phyloP scores from a whole-genome alignment of 1,140 invertebrate genomes.

The Drosophila micromelanica region DNA sequence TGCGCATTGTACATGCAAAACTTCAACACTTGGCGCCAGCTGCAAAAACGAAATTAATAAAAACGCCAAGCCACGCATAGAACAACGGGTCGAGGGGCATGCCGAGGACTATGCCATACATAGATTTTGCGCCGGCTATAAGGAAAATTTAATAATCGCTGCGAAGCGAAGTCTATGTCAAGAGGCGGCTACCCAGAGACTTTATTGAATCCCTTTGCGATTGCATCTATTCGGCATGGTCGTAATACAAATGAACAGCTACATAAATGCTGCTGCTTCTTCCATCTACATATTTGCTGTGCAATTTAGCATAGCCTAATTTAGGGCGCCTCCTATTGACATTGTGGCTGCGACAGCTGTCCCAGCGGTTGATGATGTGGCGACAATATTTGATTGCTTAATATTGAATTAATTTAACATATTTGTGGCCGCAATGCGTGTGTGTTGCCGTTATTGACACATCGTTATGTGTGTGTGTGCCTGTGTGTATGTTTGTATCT shows the following conservation, averaged over 20 bases:
- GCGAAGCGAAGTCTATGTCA: not conserved
- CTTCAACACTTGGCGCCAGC: slow-evolving; percentile 48
- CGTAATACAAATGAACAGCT: slow-evolving; percentile 16
- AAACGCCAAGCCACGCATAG: not conserved
- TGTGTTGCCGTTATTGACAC: slow-evolving; percentile 40
- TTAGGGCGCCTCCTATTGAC: slow-evolving; percentile 46
- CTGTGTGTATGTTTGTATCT: not conserved
- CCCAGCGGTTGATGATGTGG: slow-evolving; percentile 77
- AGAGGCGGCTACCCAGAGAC: not conserved
- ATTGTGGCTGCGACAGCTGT: slow-evolving; percentile 21
- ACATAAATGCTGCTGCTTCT: slow-evolving; percentile 13
- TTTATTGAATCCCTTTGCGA: slow-evolving; percentile 6
- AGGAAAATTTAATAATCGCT: slow-evolving; percentile 18
- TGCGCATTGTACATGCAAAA: slow-evolving; percentile 63
- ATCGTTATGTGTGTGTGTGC: not conserved
- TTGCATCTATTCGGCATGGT: slow-evolving; percentile 3
- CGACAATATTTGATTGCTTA: slow-evolving; percentile 80
- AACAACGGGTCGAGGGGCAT: not conserved
- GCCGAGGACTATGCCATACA: not conserved
- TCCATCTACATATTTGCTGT: slow-evolving; percentile 54
- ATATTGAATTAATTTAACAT: slow-evolving; percentile 81
- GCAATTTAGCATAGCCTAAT: slow-evolving; percentile 73
- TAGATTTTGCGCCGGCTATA: not conserved
- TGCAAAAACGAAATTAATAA: slow-evolving; percentile 47
- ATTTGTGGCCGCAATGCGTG: slow-evolving; percentile 60